Percentiles rank a stretch among this genome's conserved stretches.
phyloP scores from a whole-genome alignment of 2,113 vertebrate genomes.

The Vireo altiloquus region DNA sequence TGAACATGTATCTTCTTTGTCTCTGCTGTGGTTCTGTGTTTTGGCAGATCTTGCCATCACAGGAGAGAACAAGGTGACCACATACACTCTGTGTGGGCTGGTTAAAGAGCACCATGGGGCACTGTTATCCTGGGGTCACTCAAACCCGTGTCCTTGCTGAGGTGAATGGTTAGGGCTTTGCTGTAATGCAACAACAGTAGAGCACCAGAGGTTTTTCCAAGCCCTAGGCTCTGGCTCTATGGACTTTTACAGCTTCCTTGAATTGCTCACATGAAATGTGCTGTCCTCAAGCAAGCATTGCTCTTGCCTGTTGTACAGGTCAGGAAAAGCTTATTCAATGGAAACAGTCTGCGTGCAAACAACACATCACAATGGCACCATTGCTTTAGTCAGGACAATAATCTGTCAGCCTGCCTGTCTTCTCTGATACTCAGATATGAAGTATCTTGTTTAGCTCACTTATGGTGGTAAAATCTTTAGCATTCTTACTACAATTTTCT shows the following conservation, averaged over 20 bases:
- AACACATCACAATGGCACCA: background rate
- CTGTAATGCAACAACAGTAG: background rate
- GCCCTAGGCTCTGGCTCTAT: conserved; percentile 10
- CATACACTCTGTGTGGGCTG: background rate
- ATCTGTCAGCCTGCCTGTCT: background rate
- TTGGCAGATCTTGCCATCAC: background rate
- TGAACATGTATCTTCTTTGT: background rate
- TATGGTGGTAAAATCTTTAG: background rate
- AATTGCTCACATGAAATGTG: background rate
- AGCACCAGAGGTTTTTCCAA: conserved; percentile 26
- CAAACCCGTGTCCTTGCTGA: background rate
- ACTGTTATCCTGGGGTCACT: background rate
- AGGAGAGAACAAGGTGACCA: background rate
- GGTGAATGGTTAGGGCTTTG: background rate
- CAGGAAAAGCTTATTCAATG: background rate
- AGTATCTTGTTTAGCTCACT: background rate
- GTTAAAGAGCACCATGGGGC: background rate
- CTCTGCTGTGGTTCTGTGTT: background rate
- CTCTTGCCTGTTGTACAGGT: background rate
- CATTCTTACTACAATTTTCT: background rate
- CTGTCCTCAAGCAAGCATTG: conserved; percentile 9
- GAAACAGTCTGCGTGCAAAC: background rate
- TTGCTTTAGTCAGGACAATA: background rate
- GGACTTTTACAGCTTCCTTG: background rate
- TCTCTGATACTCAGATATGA: background rate